Base-by-base conservation (phyloP, 2,113 vertebrate species). In the Choloepus hoffmanni region DNA sequence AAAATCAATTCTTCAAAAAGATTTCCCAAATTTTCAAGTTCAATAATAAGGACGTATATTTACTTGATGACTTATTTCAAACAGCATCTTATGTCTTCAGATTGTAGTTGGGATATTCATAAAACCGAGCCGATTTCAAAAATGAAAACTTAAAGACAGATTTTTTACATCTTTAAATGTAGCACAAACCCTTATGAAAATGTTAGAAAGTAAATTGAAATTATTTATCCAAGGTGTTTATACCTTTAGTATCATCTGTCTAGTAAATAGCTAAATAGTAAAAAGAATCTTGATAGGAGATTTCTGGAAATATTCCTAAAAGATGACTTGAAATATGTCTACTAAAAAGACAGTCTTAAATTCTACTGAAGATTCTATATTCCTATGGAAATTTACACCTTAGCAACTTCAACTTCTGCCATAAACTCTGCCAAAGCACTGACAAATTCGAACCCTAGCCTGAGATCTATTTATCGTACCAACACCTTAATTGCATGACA, bases 61-160 rank as follows among this genome's bases (percentile, higher is more conserved):
- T 99, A 99, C 90, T 99, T 99, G 97, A 99, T 99, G 73, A 99
- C 98, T 99, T 99, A 99, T 97, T 99, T 99, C 36, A 99, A 99
- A 93, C 99, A 99, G 98, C 99, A 99, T 48, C 97, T 98, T 96
- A 98, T 36, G 94, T 99, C 99, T 94, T 99, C 95, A 98, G 97
- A 98, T 43, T 99, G 98, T 23, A 99, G 98, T 96, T 99, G 98
- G 94, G 99, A 99, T 6, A 98, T 98, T 87, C 99, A 94, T 97
- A 98, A 96, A 99, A 99, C 95, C 99, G 98, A 99, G 7, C 33
- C 98, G 96, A 99, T 96, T 98, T 99, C 98, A 96, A 99, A 97
- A 98, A 99, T 16, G 98, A 99, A 1, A 99, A 99, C 98, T 99
- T 99, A 95, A 99, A 53, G 50, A 53, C 50, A 99, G 93, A 99